Evolutionary conservation across 2,797 vertebrate species (phyloP), one percentile per base, ranked within the genome.

Genomic region (Chelon auratus): DNA sequence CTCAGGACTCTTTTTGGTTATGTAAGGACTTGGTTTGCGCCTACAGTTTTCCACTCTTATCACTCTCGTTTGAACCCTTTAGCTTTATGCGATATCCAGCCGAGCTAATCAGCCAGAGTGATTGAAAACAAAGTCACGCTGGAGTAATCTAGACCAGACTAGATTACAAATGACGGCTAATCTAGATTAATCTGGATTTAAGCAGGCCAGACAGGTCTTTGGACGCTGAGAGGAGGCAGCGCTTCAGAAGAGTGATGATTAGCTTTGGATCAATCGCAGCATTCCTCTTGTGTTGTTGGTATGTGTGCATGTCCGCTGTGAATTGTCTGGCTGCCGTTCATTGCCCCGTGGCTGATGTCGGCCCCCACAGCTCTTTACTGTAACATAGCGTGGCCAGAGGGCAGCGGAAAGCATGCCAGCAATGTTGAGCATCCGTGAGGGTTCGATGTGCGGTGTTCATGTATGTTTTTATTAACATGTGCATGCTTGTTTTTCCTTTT

Each of bases 291-390:
- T 45, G 7, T 45, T n/a, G 43, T 17, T n/a, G 15, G 43, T 45
- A 9, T 48, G 24, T 42, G 51, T 40, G 20, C 33, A 24, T 45
- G 43, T 24, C 5, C 20, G 30, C 9, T 59, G 37, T 60, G 51
- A 37, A 55, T 58, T 54, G 63, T 65, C 45, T 59, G 65, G 74
- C 72, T 79, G 72, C 52, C 48, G 15, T 72, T 78, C 68, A 63
- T 77, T 71, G 67, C 62, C 62, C 51, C 65, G 40, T 57, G 72
- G 62, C 68, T 75, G 51, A 77, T 73, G 56, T 57, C 66, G 39
- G 60, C 62, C 65, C 64, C 60, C 63, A 64, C 40, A 75, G 58
- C 69, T 45, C 40, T 76, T 63, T 64, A 80, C 79, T 64, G 56
- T 59, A 26, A 74, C 37, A 47, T 57, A 68, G 0, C 45, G 75